These are phyloP conservation scores for Scortum barcoo DNA, from an alignment of 2,113 vertebrate genomes.

Conservation along the genomic window DNA sequence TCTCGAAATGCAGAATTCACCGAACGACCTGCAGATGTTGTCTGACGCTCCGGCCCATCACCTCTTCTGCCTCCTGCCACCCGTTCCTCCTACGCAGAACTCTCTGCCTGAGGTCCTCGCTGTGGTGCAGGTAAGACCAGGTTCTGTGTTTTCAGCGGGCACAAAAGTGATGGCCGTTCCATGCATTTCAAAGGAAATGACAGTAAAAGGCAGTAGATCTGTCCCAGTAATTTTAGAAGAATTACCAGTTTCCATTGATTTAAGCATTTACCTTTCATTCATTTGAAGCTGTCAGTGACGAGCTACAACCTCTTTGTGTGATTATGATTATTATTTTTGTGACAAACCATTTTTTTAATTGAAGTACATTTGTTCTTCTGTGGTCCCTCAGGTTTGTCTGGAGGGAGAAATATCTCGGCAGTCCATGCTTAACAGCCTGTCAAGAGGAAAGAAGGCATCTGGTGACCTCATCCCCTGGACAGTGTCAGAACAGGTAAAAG, in stretches of 20 bases:
- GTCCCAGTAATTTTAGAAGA: not conserved
- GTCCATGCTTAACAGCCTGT: constrained; percentile 94
- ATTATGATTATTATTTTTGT: no score
- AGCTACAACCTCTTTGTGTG: no score
- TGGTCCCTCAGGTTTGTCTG: constrained; percentile 89
- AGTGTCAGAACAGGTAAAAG: constrained; percentile 97
- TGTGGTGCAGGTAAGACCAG: constrained; percentile 90
- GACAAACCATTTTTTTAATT: not conserved
- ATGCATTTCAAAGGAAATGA: no score
- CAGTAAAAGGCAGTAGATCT: no score
- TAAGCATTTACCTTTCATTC: no score
- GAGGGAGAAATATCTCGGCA: constrained; percentile 97
- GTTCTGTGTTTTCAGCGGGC: not conserved
- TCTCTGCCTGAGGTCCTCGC: constrained; percentile 95
- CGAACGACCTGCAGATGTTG: constrained; percentile 97
- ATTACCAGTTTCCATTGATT: no score
- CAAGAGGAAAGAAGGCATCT: constrained; percentile 95
- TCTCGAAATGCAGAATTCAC: constrained; percentile 89
- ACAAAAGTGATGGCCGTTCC: not conserved
- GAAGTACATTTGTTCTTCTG: not conserved
- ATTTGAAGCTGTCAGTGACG: no score
- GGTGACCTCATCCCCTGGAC: constrained; percentile 99
- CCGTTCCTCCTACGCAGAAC: constrained; percentile 95
- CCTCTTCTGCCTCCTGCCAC: constrained; percentile 96
- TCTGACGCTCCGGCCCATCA: constrained; percentile 98